phyloP scores from a whole-genome alignment of 2,113 vertebrate genomes.

The Rostratula benghalensis region DNA sequence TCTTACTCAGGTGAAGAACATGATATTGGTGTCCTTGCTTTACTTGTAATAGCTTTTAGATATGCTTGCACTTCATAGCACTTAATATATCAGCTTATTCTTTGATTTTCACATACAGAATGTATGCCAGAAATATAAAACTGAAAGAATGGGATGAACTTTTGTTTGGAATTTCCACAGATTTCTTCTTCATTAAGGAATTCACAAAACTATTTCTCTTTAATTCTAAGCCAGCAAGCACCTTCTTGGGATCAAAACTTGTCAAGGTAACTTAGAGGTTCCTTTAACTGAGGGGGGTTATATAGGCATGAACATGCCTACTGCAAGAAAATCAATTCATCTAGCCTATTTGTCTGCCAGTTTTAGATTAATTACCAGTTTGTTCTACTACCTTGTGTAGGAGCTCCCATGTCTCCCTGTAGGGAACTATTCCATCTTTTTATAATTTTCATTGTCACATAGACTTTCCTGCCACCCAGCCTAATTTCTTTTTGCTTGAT shows the following conservation, averaged over 20 bases:
- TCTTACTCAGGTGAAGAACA: neutral
- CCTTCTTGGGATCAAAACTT: neutral
- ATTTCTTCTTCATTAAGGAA: neutral
- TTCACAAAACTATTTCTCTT: neutral
- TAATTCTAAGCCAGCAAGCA: neutral
- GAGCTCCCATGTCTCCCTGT: neutral
- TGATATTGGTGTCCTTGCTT: neutral
- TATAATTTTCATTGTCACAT: neutral
- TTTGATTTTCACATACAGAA: neutral
- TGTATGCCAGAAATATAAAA: neutral
- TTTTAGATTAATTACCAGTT: slow-evolving; percentile 11
- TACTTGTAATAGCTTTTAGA: neutral
- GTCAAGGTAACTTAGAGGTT: neutral
- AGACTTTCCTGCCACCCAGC: neutral
- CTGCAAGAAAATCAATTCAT: neutral
- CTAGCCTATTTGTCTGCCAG: neutral
- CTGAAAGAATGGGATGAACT: neutral
- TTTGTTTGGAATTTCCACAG: neutral
- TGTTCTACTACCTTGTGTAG: neutral
- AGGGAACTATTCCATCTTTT: neutral
- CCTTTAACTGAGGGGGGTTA: neutral
- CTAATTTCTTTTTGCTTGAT: neutral
- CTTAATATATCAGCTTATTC: neutral
- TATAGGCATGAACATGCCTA: neutral
- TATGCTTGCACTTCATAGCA: neutral